Base-by-base conservation (phyloP, 2,113 vertebrate species). In the Nettapus auritus region DNA sequence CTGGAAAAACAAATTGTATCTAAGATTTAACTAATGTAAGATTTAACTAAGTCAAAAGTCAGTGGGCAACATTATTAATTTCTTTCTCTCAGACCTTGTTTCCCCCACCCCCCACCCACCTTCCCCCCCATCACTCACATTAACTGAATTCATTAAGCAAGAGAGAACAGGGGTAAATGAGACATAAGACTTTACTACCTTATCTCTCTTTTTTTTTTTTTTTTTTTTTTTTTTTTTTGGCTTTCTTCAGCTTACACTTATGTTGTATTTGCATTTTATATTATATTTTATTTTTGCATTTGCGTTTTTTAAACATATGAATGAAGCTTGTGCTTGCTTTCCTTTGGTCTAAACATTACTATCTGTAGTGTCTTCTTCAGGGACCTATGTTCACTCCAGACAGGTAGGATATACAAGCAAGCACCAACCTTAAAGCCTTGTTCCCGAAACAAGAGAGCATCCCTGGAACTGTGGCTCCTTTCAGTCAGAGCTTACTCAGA, bases 391-490 rank as follows among this genome's bases (percentile, higher is more conserved):
- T 52, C 10, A 42, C n/a, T 81, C 14, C 64, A 53, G 33, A 76
- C 38, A 29, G 15, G 60, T 13, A 36, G 25, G 13, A 31, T 42
- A 31, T 40, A 55, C 36, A 8, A 16, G 18, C 57, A 73, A 86
- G 18, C 10, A 67, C 48, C 8, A 78, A 15, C 6, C 53, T 53
- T 77, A 60, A 71, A 11, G 38, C 34, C 34, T 63, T 19, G 2
- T 62, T 13, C 34, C 44, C 38, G 46, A 85, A 22, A 52, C 40
- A 62, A 66, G 75, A 48, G 18, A 7, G 22, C 75, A 62, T 26
- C 31, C 44, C 1, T 0, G 33, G 42, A 89, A 33, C 40, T 0
- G 0, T 15, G 33, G 42, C 23, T 16, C 42, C 33, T 46, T 63
- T 59, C n/a, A 53, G 42, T 46, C 26, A 68, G 53, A 77, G 19